Base-by-base conservation (phyloP, 2,888 invertebrate genomes). In the Stenodema calcarata region DNA sequence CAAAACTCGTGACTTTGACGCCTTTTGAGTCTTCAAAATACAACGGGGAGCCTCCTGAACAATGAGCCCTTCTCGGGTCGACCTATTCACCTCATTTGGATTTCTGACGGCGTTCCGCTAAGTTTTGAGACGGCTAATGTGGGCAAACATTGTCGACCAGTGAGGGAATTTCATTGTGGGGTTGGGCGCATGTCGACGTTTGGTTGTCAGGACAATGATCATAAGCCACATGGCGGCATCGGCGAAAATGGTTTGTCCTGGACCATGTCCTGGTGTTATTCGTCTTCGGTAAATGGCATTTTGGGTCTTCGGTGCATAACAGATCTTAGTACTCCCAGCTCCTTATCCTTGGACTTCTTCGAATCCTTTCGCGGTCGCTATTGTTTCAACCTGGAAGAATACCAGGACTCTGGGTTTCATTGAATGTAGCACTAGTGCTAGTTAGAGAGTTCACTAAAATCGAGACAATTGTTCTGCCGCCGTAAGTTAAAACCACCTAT, bases 1-100 rank as follows among this genome's bases (percentile, higher is more conserved):
- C 82, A 82, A 42, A 70, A 82, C 82, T 82, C 30, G 82, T 42
- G 18, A 69, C 82, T 82, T 82, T 82, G 82, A 81, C 80, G 47
- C 54, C 62, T 54, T 82, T 69, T 30, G 28, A 23, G 23, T 28
- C 35, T 50, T 23, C 27, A 41, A 62, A 69, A 69, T 41, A 69
- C 82, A 69, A 82, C 27, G 69, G 41, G 47, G 18, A 50, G 44
- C 28, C 23, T 28, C 54, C 14, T 12, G 16, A 50, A 80, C 50
- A 80, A 27, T 35, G 47, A 11, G 9, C 16, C 11, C 23, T 62
- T 62, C 27, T 12, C 62, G 7, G 62, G 4, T 23, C 62, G 23
- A 62, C 4, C 62, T 18, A 62, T 62, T 62, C 62, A 62, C 4
- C 23, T 62, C 62, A 62, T 62, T 62, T 62, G 23, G 62, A 23